These are phyloP conservation scores for Phocides pigmalion DNA, from an alignment of 1,140 invertebrate genomes.

Conservation along the genomic window DNA sequence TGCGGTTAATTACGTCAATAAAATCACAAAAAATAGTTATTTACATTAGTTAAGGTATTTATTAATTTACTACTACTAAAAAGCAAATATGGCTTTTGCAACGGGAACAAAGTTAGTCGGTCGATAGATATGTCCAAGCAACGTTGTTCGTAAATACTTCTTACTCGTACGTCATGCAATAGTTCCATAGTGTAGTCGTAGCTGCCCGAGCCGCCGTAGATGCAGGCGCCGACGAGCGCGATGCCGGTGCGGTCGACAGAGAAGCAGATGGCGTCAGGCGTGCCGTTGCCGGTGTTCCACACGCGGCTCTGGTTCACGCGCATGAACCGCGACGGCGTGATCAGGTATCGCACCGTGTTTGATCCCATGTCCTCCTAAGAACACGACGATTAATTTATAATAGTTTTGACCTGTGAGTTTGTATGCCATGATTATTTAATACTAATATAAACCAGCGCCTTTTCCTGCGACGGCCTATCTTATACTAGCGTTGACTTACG, in stretches of 20 bases:
- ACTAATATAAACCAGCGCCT: no score
- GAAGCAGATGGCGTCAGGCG: conserved; percentile 98
- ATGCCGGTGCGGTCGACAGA: conserved; percentile 95
- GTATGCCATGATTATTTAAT: no score
- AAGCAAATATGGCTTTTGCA: not conserved
- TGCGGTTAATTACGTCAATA: no score
- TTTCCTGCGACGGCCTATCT: no score
- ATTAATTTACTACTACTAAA: no score
- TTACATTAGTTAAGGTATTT: no score
- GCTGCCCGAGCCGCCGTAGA: conserved; percentile 94
- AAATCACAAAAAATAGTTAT: no score
- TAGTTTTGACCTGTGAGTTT: no score
- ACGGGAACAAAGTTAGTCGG: not conserved
- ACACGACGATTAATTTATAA: no score
- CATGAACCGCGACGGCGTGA: conserved; percentile 95
- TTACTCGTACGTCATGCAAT: conserved; percentile 88
- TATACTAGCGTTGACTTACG: no score
- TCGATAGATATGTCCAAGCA: not conserved
- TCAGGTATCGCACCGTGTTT: conserved; percentile 87
- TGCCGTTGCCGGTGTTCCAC: conserved; percentile 98
- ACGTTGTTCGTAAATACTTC: conserved; percentile 2
- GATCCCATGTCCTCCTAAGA: conserved; percentile 85
- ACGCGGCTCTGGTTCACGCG: conserved; percentile 94
- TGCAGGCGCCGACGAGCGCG: conserved; percentile 92
- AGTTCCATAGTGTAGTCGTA: conserved; percentile 97